Conservation (phyloP, 2,888 invertebrate genomes). For the Erynnis tages region DNA sequence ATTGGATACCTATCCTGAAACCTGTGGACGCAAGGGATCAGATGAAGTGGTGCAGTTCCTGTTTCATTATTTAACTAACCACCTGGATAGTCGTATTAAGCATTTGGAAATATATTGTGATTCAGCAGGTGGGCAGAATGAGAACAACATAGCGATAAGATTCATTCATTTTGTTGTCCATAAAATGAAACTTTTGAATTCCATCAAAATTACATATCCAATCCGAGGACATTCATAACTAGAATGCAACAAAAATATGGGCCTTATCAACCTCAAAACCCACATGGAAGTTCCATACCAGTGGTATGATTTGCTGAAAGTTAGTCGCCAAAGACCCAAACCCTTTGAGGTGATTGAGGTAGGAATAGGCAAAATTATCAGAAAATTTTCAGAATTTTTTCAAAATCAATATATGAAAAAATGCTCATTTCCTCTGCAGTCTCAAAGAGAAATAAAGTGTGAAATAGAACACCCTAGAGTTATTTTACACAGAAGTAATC, state of each 20-base stretch:
- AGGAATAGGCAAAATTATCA: conserved; percentile 23
- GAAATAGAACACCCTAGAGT: conserved; percentile 30
- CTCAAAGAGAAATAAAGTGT: conserved; percentile 32
- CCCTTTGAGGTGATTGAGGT: conserved; percentile 34
- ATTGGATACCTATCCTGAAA: conserved; percentile 38
- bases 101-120: conserved; percentile 30
- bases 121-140: conserved; percentile 28
- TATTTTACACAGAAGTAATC: conserved; percentile 26
- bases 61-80: conserved; percentile 31
- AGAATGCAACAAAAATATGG: conserved; percentile 29
- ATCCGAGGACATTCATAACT: conserved; percentile 31
- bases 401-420: conserved; percentile 13
- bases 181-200: conserved; percentile 28
- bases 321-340: conserved; percentile 23
- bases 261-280: not conserved
- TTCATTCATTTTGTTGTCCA: conserved; percentile 31
- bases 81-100: conserved; percentile 25
- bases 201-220: conserved; percentile 26
- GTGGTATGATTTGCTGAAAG: conserved; percentile 31
- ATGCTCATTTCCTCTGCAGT: conserved; percentile 30
- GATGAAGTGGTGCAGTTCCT: conserved; percentile 36
- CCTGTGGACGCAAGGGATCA: conserved; percentile 34
- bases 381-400: conserved; percentile 29
- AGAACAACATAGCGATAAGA: conserved; percentile 25
- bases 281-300: conserved; percentile 31